Conservation (phyloP, 1,140 invertebrate genomes). For the Rhopalosiphum maidis region DNA sequence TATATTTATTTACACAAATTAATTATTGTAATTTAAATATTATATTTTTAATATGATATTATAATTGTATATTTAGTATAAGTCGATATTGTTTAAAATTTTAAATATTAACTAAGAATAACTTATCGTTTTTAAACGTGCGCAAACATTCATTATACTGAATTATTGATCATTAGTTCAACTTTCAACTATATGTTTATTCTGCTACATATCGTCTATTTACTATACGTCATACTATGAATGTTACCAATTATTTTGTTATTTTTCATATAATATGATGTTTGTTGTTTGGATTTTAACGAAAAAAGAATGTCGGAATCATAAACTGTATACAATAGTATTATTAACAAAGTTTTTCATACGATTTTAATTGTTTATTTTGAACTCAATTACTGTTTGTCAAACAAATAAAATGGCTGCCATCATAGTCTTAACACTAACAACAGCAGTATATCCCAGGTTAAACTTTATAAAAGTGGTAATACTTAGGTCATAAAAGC, state of each 20-base stretch:
- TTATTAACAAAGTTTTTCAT: conserved; percentile 31
- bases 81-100: too few relatives aligned
- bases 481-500: neutral
- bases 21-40: too few relatives aligned
- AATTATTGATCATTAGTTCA: neutral
- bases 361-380: conserved; percentile 13
- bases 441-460: neutral
- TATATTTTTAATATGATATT: too few relatives aligned
- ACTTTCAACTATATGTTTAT: neutral
- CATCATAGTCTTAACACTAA: neutral
- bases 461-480: conserved; percentile 33
- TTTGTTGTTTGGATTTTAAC: neutral
- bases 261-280: neutral
- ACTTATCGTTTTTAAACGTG: neutral
- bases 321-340: neutral
- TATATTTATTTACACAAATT: too few relatives aligned
- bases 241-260: neutral
- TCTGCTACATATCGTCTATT: neutral
- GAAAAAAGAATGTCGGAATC: neutral
- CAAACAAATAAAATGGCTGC: conserved; percentile 24
- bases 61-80: too few relatives aligned
- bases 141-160: neutral
- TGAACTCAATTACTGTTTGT: conserved; percentile 34
- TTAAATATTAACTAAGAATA: neutral
- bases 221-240: neutral